These are phyloP conservation scores for Rhinophrynus dorsalis DNA, from an alignment of 2,797 vertebrate genomes.

Conservation along the genomic window DNA sequence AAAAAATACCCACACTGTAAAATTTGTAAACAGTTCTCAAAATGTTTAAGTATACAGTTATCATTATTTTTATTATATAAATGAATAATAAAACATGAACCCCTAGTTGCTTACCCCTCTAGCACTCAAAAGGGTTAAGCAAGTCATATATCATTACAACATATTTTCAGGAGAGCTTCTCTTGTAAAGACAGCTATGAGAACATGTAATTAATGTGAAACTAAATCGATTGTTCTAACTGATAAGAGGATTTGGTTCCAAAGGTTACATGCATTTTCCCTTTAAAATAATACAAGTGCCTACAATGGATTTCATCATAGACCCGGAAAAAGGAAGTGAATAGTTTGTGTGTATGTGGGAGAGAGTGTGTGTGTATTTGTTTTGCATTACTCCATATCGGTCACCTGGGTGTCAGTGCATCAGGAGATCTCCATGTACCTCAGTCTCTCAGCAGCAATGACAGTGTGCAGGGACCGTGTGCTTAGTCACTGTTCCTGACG, in stretches of 20 bases:
- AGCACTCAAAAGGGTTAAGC: too few relatives aligned
- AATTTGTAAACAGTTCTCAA: too few relatives aligned
- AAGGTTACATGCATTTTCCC: slow-evolving; percentile 4
- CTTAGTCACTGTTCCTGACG: slow-evolving; percentile 21
- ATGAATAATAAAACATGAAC: too few relatives aligned
- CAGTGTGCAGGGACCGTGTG: neutral
- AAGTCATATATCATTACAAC: too few relatives aligned
- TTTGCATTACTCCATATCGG: neutral
- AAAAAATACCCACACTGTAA: too few relatives aligned
- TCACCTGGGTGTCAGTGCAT: neutral
- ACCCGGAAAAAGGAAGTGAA: slow-evolving; percentile 45
- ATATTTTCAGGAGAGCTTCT: too few relatives aligned
- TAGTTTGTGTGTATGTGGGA: neutral
- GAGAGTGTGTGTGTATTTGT: slow-evolving; percentile 2
- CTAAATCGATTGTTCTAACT: neutral
- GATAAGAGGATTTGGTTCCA: neutral
- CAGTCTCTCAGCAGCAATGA: neutral
- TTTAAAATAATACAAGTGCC: slow-evolving; percentile 33
- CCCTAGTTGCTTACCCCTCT: too few relatives aligned
- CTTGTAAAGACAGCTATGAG: too few relatives aligned
- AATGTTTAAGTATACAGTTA: too few relatives aligned
- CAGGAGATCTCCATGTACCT: neutral
- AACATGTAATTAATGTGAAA: too few relatives aligned
- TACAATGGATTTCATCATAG: slow-evolving; percentile 44
- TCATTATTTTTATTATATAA: too few relatives aligned